Conservation (phyloP, 2,797 vertebrate genomes). For the Hybognathus amarus region DNA sequence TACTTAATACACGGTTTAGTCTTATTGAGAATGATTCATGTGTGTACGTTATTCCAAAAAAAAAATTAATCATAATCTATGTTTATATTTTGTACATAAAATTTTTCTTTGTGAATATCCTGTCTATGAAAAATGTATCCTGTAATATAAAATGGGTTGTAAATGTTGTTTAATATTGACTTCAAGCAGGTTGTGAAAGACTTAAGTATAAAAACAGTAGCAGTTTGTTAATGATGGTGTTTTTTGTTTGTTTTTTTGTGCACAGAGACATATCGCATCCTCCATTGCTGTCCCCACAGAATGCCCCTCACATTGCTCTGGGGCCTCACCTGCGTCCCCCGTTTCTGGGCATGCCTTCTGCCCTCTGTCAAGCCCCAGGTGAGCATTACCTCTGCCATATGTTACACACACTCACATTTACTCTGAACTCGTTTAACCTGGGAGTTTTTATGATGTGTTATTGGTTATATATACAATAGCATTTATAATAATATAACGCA, state of each 20-base stretch:
- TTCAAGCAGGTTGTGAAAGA: constrained; percentile 3
- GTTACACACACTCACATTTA: not conserved
- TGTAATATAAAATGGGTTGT: not conserved
- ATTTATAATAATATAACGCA: not conserved
- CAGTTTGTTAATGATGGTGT: constrained; percentile 22
- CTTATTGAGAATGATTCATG: not conserved
- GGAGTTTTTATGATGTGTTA: too few relatives aligned
- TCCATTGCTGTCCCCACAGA: constrained; percentile 90
- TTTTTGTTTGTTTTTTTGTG: constrained; percentile 40
- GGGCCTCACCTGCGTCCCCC: constrained; percentile 93
- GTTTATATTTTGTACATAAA: not conserved
- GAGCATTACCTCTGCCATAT: constrained; percentile 65
- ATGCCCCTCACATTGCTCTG: constrained; percentile 91
- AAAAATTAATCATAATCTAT: not conserved
- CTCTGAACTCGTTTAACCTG: too few relatives aligned
- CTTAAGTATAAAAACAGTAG: constrained; percentile 18
- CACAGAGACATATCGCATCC: constrained; percentile 87
- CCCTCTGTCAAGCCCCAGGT: constrained; percentile 95
- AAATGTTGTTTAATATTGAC: not conserved
- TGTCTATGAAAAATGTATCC: not conserved
- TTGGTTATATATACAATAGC: too few relatives aligned
- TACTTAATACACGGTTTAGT: not conserved
- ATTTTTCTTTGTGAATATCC: not conserved
- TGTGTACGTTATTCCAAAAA: not conserved
- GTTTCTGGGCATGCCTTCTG: constrained; percentile 91